phyloP scores from a whole-genome alignment of 2,113 vertebrate genomes.

The Eurystomus gularis region DNA sequence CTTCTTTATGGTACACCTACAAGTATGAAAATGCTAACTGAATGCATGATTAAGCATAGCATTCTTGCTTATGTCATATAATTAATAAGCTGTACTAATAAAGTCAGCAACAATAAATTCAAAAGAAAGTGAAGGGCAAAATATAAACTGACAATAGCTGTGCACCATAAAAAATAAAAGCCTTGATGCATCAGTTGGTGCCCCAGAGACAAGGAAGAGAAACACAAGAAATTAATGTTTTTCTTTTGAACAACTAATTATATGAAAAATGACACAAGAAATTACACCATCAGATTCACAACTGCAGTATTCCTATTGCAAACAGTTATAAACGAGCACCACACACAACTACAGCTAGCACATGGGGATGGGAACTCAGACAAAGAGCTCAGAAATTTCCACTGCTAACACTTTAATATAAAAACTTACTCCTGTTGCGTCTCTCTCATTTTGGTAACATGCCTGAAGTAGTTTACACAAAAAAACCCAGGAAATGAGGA shows the following conservation, averaged over 20 bases:
- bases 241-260: not conserved
- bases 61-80: not conserved
- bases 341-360: not conserved
- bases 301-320: not conserved
- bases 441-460: not conserved
- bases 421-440: not conserved
- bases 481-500: not conserved
- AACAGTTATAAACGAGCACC: not conserved
- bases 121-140: not conserved
- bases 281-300: not conserved
- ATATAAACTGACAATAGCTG: not conserved
- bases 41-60: not conserved
- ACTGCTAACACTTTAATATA: not conserved
- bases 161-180: not conserved
- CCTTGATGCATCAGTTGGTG: not conserved
- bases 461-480: not conserved
- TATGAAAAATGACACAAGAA: not conserved
- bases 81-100: not conserved
- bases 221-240: not conserved
- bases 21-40: not conserved
- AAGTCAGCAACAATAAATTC: not conserved
- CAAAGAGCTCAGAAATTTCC: not conserved
- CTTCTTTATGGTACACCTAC: not conserved
- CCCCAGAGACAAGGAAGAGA: not conserved
- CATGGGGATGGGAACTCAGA: not conserved